Evolutionary conservation across 35 echinoderm and acorn worm species (phyloP), one percentile per base, ranked within the genome.

Genomic region (Hemicentrotus pulcherrimus): DNA sequence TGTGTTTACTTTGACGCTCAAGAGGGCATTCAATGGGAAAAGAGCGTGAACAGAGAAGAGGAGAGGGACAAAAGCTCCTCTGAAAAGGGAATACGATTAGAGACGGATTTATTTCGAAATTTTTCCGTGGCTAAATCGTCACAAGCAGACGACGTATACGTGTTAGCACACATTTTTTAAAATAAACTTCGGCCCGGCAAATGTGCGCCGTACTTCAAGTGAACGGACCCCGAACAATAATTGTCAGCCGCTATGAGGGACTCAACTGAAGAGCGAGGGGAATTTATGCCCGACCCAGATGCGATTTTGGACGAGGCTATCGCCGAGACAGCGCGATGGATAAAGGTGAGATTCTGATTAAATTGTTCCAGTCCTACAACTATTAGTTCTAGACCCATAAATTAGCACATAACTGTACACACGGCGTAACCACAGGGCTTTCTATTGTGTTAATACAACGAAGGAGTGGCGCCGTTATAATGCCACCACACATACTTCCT

Each of bases 251-350:
- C 91, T n/a, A 93, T 93, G 91, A 28, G 24, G 91, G 91, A 93
- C 16, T 93, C 45, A 9, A 93, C 30, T 18, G 91, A 48, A 47
- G 91, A 93, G 30, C 5, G 4, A 58, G 32, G 13, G 19, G 91
- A 93, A 58, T n/a, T 58, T 30, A 18, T n/a, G 46, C 91, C 91
- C 91, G 91, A 93, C 30, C 91, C 91, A 31, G 91, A 93, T 30
- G 91, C 91, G 11, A 47, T 93, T 3, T 46, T 93, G 48, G 91
- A 93, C 91, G 91, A 93, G 46, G 91, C 91, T 4, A 58, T 93
- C 91, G 91, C 32, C 14, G 91, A 93, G 46, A 6, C 91, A 50
- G 46, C 18, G 1, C 91, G 91, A 47, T 93, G 91, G 91, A 93
- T 93, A 50, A 50, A 47, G 48, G 91, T 93, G 28, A 58, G 45